Evolutionary conservation across 2,797 vertebrate species (phyloP), one percentile per base, ranked within the genome.

Genomic region (Buceros bicornis): DNA sequence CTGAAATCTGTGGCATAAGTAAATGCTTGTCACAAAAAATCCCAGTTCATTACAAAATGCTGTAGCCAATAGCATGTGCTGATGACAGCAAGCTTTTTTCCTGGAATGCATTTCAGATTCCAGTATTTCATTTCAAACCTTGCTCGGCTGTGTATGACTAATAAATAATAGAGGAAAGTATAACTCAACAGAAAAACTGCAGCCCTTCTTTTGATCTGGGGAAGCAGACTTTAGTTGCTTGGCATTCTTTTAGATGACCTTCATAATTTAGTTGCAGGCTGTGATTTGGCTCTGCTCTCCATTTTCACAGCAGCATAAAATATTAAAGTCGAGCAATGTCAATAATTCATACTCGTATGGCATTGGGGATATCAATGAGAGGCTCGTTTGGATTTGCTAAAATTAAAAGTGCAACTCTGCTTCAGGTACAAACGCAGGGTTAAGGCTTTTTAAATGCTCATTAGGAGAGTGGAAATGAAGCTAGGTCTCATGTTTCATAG

Each of bases 131-230:
- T 97, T 95, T 95, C 88, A 95, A 90, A 90, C 71, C 77, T 90
- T 84, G 67, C 81, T 95, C 73, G 89, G 90, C 78, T 95, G 83
- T 87, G 31, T 93, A 81, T 94, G 93, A 82, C 77, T 90, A 90
- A 96, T 96, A 95, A 95, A 94, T 96, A 96, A 95, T 85, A 87
- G 77, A 90, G 86, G 86, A 95, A 96, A 96, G 83, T 92, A 77
- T 93, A 95, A 95, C 80, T 96, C 91, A 93, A 96, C 82, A 90
- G 90, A 91, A 96, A 96, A 85, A 89, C 51, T 89, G 60, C 80
- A 96, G 91, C 53, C 66, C 33, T 90, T 81, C 82, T 86, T 96
- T 97, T 95, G 93, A 95, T 96, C 93, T 94, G 12, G 17, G 48
- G 66, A 96, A 93, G 78, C 64, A 93, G 88, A 43, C 58, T 81